Conservation (phyloP, 1,140 invertebrate species). For the Drosophila virilis region DNA sequence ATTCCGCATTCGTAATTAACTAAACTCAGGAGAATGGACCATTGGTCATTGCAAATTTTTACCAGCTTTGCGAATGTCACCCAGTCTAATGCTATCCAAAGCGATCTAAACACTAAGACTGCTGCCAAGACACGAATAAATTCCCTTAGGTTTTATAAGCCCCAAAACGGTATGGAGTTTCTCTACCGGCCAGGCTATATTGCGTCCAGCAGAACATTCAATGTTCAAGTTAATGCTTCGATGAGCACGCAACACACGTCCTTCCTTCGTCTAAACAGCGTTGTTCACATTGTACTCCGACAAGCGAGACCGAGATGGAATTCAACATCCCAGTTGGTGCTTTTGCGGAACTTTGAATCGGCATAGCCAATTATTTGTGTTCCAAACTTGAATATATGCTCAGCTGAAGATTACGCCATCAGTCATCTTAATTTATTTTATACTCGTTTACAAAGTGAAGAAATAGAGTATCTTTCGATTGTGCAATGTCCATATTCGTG, state of each 20-base stretch:
- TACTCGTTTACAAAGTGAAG: too few species aligned
- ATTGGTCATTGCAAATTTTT: background rate
- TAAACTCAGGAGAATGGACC: conserved; percentile 32
- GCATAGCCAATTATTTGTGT: conserved; percentile 44
- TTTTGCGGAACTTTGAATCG: conserved; percentile 24
- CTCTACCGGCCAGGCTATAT: background rate
- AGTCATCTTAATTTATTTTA: conserved; percentile 55
- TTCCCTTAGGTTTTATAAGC: background rate
- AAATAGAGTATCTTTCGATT: too few species aligned
- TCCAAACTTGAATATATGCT: conserved; percentile 73
- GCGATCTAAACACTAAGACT: too few species aligned
- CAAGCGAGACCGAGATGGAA: background rate
- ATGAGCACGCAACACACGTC: conserved; percentile 50
- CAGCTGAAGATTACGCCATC: conserved; percentile 77
- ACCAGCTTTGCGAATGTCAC: too few species aligned
- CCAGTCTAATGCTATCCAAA: too few species aligned
- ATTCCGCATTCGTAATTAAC: conserved; percentile 46
- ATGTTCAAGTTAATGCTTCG: conserved; percentile 69
- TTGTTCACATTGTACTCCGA: conserved; percentile 8
- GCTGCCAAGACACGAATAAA: background rate
- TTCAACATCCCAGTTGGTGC: background rate
- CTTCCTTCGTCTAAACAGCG: conserved; percentile 8
- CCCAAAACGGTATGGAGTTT: conserved; percentile 16
- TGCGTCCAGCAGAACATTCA: conserved; percentile 55
- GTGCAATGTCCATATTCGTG: too few species aligned